Percentiles rank a stretch among this genome's conserved stretches.
phyloP scores from a whole-genome alignment of 2,888 invertebrate genomes.

The Euplexia lucipara region DNA sequence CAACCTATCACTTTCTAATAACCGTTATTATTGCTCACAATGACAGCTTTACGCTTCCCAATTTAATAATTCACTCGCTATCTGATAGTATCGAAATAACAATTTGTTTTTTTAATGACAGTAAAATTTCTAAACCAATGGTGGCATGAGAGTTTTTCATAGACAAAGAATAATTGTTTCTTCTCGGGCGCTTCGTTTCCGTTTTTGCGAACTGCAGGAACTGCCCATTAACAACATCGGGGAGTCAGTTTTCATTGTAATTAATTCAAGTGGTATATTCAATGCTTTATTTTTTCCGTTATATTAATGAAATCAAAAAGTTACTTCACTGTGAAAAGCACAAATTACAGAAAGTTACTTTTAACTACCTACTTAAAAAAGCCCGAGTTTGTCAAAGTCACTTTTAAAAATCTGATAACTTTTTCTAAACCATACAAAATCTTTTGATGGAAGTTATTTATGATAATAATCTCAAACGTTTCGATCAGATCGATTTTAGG shows the following conservation, averaged over 20 bases:
- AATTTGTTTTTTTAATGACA: slow-evolving; percentile 58
- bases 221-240: slow-evolving; percentile 56
- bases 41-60: slow-evolving; percentile 45
- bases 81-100: slow-evolving; percentile 38
- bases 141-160: slow-evolving; percentile 56
- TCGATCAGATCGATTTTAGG: slow-evolving; percentile 71
- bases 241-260: slow-evolving; percentile 41
- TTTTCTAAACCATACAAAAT: slow-evolving; percentile 71
- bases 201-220: slow-evolving; percentile 56
- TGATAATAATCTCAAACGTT: slow-evolving; percentile 69
- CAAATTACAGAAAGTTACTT: slow-evolving; percentile 49
- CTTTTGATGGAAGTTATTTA: slow-evolving; percentile 69
- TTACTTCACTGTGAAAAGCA: slow-evolving; percentile 12
- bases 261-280: slow-evolving; percentile 6
- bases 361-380: slow-evolving; percentile 40
- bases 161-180: slow-evolving; percentile 70
- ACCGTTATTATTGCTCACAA: slow-evolving; percentile 39
- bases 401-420: slow-evolving; percentile 64
- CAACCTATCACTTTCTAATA: slow-evolving; percentile 57
- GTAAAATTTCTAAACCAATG: slow-evolving; percentile 63
- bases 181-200: slow-evolving; percentile 64
- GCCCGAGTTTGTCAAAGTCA: slow-evolving; percentile 62
- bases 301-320: background rate
- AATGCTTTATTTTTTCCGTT: slow-evolving; percentile 5
- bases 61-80: slow-evolving; percentile 41